phyloP scores from a whole-genome alignment of 2,888 invertebrate species.

The Silvanus unidentatus region DNA sequence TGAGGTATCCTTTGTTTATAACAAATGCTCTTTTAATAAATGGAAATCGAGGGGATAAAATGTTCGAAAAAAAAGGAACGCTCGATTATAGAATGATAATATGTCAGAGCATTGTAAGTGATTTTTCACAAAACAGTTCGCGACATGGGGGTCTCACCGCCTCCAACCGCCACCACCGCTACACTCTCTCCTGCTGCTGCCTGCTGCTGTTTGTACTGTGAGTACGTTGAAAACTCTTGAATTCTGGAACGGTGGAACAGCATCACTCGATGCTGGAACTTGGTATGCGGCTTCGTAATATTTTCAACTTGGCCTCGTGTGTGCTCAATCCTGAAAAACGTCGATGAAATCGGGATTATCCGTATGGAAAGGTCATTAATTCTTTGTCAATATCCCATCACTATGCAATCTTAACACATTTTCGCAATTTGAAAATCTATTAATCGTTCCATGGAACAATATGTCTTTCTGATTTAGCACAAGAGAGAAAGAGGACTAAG shows the following conservation, averaged over 20 bases:
- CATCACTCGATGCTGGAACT: constrained; percentile 5
- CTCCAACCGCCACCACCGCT: constrained; percentile 1
- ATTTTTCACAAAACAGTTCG: constrained; percentile 30
- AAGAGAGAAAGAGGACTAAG: no score
- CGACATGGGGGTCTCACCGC: constrained; percentile 15
- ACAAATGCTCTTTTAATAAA: not conserved
- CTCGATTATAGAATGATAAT: constrained; percentile 32
- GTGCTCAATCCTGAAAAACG: constrained; percentile 8
- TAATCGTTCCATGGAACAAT: constrained; percentile 7
- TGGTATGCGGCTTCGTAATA: constrained; percentile 10
- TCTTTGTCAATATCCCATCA: constrained; percentile 10
- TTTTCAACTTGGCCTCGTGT: constrained; percentile 11
- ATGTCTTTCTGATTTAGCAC: constrained; percentile 1
- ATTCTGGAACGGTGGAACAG: constrained; percentile 6
- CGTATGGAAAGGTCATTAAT: constrained; percentile 21
- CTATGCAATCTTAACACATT: constrained; percentile 7
- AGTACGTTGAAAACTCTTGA: constrained; percentile 10
- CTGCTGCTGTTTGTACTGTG: no score
- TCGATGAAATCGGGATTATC: constrained; percentile 18
- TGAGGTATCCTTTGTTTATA: not conserved
- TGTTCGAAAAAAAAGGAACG: constrained; percentile 10
- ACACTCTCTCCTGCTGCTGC: no score
- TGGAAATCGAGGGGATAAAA: constrained; percentile 8
- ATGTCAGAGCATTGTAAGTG: constrained; percentile 34
- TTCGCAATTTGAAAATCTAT: constrained; percentile 21